phyloP scores from a whole-genome alignment of 2,797 vertebrate species.

The Pangasius djambal region DNA sequence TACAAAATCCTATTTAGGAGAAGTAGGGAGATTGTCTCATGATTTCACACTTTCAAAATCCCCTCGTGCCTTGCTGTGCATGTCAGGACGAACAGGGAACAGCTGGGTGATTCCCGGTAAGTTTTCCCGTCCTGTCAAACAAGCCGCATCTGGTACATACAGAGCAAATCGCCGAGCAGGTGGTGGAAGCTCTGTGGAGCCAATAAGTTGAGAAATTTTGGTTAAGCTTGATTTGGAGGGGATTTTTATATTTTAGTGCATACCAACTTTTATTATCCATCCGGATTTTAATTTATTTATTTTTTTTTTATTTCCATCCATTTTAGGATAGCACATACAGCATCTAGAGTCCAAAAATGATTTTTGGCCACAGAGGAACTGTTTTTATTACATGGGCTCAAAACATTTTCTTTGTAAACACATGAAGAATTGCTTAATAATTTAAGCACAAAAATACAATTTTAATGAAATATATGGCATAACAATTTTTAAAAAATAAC shows the following conservation, averaged over 20 bases:
- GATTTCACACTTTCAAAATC: slow-evolving; percentile 6
- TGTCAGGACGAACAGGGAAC: slow-evolving; percentile 13
- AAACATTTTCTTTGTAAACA: neutral
- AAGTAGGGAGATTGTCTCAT: slow-evolving; percentile 19
- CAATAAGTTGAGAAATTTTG: slow-evolving; percentile 62
- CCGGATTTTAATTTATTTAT: neutral
- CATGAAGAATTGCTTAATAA: slow-evolving; percentile 15
- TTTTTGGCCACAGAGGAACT: neutral
- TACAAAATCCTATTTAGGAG: slow-evolving; percentile 29
- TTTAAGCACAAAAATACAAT: neutral
- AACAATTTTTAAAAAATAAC: neutral
- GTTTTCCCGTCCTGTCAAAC: neutral
- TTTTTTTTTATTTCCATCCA: neutral
- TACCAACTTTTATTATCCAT: slow-evolving; percentile 1
- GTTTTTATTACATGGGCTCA: neutral
- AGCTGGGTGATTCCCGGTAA: slow-evolving; percentile 48
- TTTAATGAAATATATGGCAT: neutral
- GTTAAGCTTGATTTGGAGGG: slow-evolving; percentile 38
- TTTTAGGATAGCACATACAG: neutral
- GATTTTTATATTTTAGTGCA: slow-evolving; percentile 8
- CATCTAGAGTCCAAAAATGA: neutral
- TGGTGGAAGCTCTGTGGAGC: slow-evolving; percentile 43
- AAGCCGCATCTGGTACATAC: neutral
- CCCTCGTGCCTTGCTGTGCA: neutral
- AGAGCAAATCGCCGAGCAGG: slow-evolving; percentile 43